A percentile compares a stretch with the other conserved stretches of the same genome.
Conservation (phyloP, 2,797 vertebrate species). For the Synaphobranchus kaupii region DNA sequence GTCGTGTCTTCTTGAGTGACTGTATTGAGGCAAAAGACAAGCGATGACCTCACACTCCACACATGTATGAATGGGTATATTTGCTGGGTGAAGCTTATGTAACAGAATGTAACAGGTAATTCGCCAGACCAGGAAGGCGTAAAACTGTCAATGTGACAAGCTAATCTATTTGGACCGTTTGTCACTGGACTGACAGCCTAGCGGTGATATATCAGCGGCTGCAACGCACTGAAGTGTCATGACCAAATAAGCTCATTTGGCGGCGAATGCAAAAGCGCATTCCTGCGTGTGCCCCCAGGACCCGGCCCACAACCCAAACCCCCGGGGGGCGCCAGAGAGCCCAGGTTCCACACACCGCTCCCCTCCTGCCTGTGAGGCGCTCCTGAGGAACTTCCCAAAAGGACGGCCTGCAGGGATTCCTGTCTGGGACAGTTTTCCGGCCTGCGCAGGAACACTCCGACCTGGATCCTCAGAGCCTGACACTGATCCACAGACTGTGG, state of each 20-base stretch:
- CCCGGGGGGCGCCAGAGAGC: background rate
- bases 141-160: slow-evolving; percentile 1
- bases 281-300: background rate
- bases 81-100: background rate
- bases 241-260: background rate
- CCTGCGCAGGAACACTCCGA: background rate
- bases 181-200: background rate
- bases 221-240: background rate
- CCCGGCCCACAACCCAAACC: background rate
- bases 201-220: background rate
- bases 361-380: background rate
- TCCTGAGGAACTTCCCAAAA: background rate
- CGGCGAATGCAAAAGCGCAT: background rate
- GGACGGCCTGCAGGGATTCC: background rate
- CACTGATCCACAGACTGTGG: background rate
- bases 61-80: slow-evolving; percentile 7
- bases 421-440: background rate
- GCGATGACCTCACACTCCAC: background rate
- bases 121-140: slow-evolving; percentile 10
- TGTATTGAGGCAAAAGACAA: background rate
- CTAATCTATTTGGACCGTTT: background rate
- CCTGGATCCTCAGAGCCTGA: background rate
- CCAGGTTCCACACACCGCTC: background rate
- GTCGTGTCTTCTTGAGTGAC: slow-evolving; percentile 10
- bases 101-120: background rate